A percentile compares a stretch with the other conserved stretches of the same genome.
Evolutionary conservation across 2,113 vertebrate genomes (phyloP).

Genomic region (Amphiprion ocellaris): DNA sequence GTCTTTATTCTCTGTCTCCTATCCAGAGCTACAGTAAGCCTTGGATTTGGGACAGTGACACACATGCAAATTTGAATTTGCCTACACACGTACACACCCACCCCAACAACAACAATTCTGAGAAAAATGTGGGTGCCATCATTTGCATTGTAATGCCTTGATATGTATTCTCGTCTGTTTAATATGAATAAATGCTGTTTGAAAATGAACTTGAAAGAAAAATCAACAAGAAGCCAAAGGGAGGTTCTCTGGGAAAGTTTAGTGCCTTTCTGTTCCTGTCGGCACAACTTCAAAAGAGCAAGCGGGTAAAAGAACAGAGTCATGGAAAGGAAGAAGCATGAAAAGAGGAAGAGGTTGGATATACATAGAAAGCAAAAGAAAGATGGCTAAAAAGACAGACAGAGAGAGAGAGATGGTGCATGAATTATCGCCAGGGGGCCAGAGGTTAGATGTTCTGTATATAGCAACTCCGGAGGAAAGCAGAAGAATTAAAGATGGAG

Average conservation of each 20-base stretch:
- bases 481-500: constrained; percentile 18
- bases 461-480: constrained; percentile 62
- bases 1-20: constrained; percentile 53
- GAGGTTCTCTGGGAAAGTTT: constrained; percentile 77
- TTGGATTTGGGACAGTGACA: constrained; percentile 46
- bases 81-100: constrained; percentile 56
- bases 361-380: constrained; percentile 29
- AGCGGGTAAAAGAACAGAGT: constrained; percentile 66
- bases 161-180: constrained; percentile 73
- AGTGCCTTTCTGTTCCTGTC: constrained; percentile 72
- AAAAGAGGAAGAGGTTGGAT: constrained; percentile 53
- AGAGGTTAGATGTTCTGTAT: constrained; percentile 36
- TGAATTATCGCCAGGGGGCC: constrained; percentile 64
- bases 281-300: constrained; percentile 71
- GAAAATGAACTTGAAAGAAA: constrained; percentile 84
- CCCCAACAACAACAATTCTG: constrained; percentile 67
- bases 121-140: constrained; percentile 74
- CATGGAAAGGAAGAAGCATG: constrained; percentile 82
- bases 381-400: constrained; percentile 31
- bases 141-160: constrained; percentile 80
- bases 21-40: constrained; percentile 42
- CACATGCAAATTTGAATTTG: constrained; percentile 57
- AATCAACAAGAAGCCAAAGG: constrained; percentile 76
- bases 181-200: constrained; percentile 81
- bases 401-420: constrained; percentile 79